phyloP scores from a whole-genome alignment of 2,797 vertebrate genomes.

The Mormyrus hasselquistii region DNA sequence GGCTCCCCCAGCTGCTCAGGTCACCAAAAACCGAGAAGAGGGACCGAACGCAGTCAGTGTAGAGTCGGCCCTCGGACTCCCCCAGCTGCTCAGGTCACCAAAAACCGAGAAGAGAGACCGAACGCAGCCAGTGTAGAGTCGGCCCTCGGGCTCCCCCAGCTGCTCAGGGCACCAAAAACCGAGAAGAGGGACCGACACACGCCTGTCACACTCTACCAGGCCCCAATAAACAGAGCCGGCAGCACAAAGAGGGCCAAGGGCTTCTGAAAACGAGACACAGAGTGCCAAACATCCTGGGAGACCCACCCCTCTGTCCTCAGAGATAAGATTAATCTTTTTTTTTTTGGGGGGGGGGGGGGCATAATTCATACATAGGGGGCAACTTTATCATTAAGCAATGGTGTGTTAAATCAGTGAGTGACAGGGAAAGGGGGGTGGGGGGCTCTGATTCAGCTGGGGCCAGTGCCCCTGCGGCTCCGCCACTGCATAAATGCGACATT shows the following conservation, averaged over 20 bases:
- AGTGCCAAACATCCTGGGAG: not conserved
- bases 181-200: not conserved
- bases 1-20: no score
- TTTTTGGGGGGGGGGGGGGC: not conserved
- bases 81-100: no score
- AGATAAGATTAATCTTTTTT: not conserved
- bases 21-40: no score
- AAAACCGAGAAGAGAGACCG: no score
- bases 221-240: not conserved
- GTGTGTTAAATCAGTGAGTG: not conserved
- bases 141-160: not conserved
- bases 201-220: not conserved
- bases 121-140: not conserved
- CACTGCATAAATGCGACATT: not conserved
- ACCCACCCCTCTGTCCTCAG: not conserved
- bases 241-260: not conserved
- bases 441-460: not conserved
- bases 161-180: not conserved
- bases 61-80: no score
- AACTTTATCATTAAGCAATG: not conserved
- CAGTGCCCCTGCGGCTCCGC: not conserved
- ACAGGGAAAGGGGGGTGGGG: not conserved
- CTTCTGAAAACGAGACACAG: not conserved
- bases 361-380: not conserved
- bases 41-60: no score